A percentile compares a stretch with the other conserved stretches of the same genome.
Conservation (phyloP, 2,113 vertebrate genomes). For the Butorides virescens region DNA sequence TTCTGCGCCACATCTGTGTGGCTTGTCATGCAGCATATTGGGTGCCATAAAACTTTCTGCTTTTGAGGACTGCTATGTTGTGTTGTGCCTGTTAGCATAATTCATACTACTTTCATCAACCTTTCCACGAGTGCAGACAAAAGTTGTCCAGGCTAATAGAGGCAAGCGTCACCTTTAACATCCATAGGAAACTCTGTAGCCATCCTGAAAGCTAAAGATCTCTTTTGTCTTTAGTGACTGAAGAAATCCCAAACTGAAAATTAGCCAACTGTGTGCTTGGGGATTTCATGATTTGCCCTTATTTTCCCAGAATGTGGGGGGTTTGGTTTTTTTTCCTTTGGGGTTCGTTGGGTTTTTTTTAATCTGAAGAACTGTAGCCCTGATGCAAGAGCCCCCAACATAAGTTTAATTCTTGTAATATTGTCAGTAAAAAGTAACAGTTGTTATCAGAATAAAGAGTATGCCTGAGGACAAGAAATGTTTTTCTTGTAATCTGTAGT, state of each 20-base stretch:
- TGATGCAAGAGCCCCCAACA: background rate
- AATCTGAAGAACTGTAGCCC: background rate
- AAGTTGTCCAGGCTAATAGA: background rate
- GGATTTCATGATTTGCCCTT: background rate
- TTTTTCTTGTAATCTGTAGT: background rate
- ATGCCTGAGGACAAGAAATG: background rate
- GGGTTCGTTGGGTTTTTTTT: background rate
- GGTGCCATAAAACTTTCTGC: background rate
- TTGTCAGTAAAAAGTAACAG: background rate
- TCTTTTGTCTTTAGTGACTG: background rate
- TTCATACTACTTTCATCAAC: background rate
- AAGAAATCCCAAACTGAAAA: constrained; percentile 2
- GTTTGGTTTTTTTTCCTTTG: background rate
- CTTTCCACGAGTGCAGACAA: background rate
- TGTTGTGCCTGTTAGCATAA: background rate
- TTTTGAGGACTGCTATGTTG: background rate
- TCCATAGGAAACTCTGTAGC: background rate
- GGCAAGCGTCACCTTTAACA: background rate
- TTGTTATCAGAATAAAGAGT: background rate
- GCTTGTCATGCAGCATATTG: background rate
- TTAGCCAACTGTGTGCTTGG: background rate
- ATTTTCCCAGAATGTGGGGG: background rate
- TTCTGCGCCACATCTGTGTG: background rate
- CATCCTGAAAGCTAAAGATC: background rate
- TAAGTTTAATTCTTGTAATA: background rate